These are phyloP conservation scores for Alviniconcha strummeri DNA, from an alignment of 2,888 invertebrate genomes.

Conservation along the genomic window DNA sequence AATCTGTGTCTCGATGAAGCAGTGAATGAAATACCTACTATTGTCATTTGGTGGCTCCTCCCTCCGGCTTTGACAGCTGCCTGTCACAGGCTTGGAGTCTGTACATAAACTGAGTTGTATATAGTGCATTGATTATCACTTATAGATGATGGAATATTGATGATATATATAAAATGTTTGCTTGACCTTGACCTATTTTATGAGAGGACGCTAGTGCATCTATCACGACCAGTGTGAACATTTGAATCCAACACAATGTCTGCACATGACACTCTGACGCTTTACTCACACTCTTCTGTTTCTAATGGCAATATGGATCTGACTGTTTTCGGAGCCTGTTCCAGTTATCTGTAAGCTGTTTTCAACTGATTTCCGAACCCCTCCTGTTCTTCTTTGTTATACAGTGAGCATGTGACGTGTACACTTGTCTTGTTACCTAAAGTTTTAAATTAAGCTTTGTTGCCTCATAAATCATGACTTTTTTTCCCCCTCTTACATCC, in stretches of 20 bases:
- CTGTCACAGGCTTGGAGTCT: background rate
- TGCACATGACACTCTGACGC: no score
- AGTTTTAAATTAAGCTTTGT: slow-evolving; percentile 14
- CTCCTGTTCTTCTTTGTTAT: slow-evolving; percentile 4
- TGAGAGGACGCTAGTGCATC: background rate
- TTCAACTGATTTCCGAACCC: background rate
- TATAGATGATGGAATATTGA: background rate
- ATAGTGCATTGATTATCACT: background rate
- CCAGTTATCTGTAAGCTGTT: background rate
- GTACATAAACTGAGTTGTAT: slow-evolving; percentile 13
- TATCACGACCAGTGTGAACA: background rate
- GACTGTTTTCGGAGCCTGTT: background rate
- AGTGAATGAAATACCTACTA: no score
- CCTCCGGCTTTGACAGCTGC: background rate
- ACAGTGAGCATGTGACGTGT: no score
- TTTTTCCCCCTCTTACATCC: background rate
- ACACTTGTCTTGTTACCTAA: slow-evolving; percentile 15
- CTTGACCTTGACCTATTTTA: background rate
- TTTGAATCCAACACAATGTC: background rate
- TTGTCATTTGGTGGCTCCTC: background rate
- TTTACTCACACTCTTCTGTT: no score
- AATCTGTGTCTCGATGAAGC: no score
- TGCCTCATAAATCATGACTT: background rate
- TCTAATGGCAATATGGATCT: no score
- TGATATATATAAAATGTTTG: slow-evolving; percentile 10